phyloP scores from a whole-genome alignment of 2,888 invertebrate species.

The Stenolophus ochropezus region DNA sequence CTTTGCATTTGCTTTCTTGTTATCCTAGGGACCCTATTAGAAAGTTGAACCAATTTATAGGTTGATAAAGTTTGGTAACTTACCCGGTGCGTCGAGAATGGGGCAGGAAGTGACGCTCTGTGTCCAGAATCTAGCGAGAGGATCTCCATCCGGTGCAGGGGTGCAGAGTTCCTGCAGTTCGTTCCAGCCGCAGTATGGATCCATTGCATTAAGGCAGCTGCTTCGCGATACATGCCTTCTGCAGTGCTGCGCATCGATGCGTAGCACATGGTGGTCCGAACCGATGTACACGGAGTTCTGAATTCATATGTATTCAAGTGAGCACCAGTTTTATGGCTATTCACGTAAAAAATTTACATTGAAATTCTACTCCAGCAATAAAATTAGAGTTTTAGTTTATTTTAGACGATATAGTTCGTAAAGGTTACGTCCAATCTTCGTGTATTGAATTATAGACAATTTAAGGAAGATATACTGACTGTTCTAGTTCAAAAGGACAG shows the following conservation, averaged over 20 bases:
- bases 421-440: not conserved
- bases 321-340: not conserved
- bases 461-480: not conserved
- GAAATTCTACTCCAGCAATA: not conserved
- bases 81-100: constrained; percentile 77
- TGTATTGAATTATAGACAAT: not conserved
- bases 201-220: constrained; percentile 88
- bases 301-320: constrained; percentile 23
- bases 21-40: no score
- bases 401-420: not conserved
- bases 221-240: constrained; percentile 81
- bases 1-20: no score
- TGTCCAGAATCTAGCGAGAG: constrained; percentile 81
- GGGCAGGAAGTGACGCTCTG: constrained; percentile 85
- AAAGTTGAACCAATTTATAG: no score
- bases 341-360: not conserved
- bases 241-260: constrained; percentile 87
- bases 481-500: no score
- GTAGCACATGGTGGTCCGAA: constrained; percentile 80
- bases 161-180: constrained; percentile 84
- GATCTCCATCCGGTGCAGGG: constrained; percentile 80
- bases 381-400: not conserved
- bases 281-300: constrained; percentile 87
- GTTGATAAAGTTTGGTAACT: not conserved
- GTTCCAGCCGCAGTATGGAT: constrained; percentile 97